These are phyloP conservation scores for Rhyacichthys aspro DNA, from an alignment of 2,797 vertebrate species.

Conservation along the genomic window DNA sequence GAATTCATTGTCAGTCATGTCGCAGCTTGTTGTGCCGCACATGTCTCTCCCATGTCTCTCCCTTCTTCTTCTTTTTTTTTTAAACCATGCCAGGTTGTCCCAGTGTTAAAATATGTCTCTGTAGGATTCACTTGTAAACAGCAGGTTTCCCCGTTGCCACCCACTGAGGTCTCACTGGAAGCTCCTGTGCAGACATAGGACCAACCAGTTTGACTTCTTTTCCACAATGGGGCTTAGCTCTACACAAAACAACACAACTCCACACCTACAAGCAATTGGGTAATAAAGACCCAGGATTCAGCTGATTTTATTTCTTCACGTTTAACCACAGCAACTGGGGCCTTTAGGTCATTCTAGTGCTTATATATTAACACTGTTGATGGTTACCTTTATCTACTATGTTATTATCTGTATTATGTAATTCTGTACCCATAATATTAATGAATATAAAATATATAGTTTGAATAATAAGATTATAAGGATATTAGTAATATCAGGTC, in stretches of 20 bases:
- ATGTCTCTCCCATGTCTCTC: neutral
- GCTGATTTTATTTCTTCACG: too few relatives aligned
- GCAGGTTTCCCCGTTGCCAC: neutral
- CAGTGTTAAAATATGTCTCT: conserved; percentile 1
- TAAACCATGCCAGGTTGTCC: neutral
- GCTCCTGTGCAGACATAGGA: neutral
- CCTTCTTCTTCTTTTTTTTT: too few relatives aligned
- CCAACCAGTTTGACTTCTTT: conserved; percentile 59
- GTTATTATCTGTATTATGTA: too few relatives aligned
- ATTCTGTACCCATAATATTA: too few relatives aligned
- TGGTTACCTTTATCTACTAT: too few relatives aligned
- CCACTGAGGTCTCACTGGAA: neutral
- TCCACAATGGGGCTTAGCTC: neutral
- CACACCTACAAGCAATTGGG: neutral
- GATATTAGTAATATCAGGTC: too few relatives aligned
- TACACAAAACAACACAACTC: conserved; percentile 1
- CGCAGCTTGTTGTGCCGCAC: conserved; percentile 38
- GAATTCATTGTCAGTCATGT: conserved; percentile 45
- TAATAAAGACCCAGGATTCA: too few relatives aligned
- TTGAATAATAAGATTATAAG: too few relatives aligned
- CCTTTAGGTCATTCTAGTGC: too few relatives aligned
- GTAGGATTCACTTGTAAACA: conserved; percentile 1
- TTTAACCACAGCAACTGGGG: too few relatives aligned
- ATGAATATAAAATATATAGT: too few relatives aligned
- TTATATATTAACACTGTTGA: too few relatives aligned